Conservation (phyloP, 2,888 invertebrate species). For the Ophioninae sp. region DNA sequence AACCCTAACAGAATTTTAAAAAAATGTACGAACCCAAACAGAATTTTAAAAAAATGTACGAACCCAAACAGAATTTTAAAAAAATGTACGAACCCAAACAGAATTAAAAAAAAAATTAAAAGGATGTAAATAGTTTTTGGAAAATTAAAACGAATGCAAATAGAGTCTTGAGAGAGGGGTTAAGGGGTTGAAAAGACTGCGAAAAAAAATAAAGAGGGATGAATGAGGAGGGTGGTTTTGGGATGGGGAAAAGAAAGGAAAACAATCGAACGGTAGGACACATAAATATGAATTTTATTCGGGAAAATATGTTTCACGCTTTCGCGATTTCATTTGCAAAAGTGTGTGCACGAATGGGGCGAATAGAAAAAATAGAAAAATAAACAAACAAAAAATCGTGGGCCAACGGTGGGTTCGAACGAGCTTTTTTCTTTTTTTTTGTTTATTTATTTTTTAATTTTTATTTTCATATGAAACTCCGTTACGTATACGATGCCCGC, state of each 20-base stretch:
- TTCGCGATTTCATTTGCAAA: slow-evolving; percentile 48
- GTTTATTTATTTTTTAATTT: too few relatives aligned
- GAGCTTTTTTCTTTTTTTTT: slow-evolving; percentile 10
- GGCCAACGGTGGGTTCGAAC: slow-evolving; percentile 23
- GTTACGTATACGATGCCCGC: slow-evolving; percentile 41
- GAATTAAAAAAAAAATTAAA: too few relatives aligned
- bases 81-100: too few relatives aligned
- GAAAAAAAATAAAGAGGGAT: slow-evolving; percentile 35
- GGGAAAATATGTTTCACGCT: slow-evolving; percentile 54
- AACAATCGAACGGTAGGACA: slow-evolving; percentile 39
- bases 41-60: too few relatives aligned
- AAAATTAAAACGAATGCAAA: too few relatives aligned
- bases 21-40: too few relatives aligned
- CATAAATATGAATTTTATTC: slow-evolving; percentile 59
- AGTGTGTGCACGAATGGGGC: slow-evolving; percentile 18
- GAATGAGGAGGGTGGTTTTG: slow-evolving; percentile 22
- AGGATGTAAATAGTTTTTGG: too few relatives aligned
- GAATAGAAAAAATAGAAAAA: background rate
- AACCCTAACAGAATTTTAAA: too few relatives aligned
- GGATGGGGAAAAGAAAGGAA: slow-evolving; percentile 15
- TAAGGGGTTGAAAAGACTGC: slow-evolving; percentile 27
- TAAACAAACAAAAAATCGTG: background rate
- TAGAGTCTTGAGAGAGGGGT: background rate
- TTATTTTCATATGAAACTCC: slow-evolving; percentile 25
- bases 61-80: too few relatives aligned